Base-by-base conservation (phyloP, 2,888 invertebrate genomes). In the Ennomos fuscantarius region DNA sequence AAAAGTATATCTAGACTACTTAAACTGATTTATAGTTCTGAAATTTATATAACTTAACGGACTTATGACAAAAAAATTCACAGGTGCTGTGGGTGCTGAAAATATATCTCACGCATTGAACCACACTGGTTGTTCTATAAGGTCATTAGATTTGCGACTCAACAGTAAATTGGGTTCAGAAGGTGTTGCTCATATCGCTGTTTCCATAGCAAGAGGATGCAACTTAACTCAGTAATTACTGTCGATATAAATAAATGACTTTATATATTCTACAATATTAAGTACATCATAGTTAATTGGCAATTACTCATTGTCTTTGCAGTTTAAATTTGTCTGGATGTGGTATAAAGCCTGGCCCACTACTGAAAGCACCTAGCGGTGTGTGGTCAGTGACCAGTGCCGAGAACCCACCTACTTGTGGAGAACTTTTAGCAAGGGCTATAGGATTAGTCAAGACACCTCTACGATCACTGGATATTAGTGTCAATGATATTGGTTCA, bases 261-360 rank as follows among this genome's bases (percentile, higher is more conserved):
- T 33, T 6, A 34, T 3, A 34, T 33, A 8, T 13, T 34, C 10
- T 9, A 9, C 1, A 8, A 13, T 9, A 33, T 43, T 33, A 33
- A 33, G 9, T 41, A n/a, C 1, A 36, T 8, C n/a, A n/a, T 6
- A 41, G 8, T 33, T 10, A 31, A 13, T 13, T 35, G 9, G 5
- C 0, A 36, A 59, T 43, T 53, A 24, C 5, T 24, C 24, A 24
- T 24, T 24, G 24, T 24, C 24, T 6, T 79, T 79, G n/a, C 60
- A 93, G 93, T 31, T 72, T 93, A 53, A 92, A 92, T 63, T 83
- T 93, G 65, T 93, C 92, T 10, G 91, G 90, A 5, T 93, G 93
- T 74, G 91, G 92, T 12, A 92, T 93, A 51, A 86, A 78, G 49
- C 79, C 89, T 13, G 82, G 79, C 13, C 85, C 87, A 8, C 71